Base-by-base conservation (phyloP, 2,888 invertebrate species). In the Agrilus mali region DNA sequence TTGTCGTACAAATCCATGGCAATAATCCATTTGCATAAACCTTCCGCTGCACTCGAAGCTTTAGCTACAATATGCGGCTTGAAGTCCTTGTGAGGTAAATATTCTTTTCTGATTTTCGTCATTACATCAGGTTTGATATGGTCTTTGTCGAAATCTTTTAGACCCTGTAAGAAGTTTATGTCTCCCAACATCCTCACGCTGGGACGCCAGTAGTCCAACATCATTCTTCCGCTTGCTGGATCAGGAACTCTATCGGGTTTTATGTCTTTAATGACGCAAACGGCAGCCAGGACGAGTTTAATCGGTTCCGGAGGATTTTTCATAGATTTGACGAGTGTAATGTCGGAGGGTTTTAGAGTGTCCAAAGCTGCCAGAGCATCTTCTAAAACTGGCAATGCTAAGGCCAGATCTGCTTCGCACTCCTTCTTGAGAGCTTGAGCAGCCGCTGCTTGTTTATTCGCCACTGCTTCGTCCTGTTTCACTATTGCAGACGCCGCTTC, bases 11-110 rank as follows among this genome's bases (percentile, higher is more conserved):
- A 79, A 58, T 90, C 88, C 79, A 92, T 84, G 1, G 90, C 90
- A 50, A 86, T 77, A 40, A 92, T 85, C 92, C 92, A 92, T 61
- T 86, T 84, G 62, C 89, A 90, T 34, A 89, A 70, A 41, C 93
- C 94, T 69, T 95, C 92, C 16, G 94, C 95, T 3, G 96, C 96
- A 50, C 88, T 82, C 0, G 94, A 95, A 1, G 93, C 93, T 66
- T 89, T 87, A 12, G 85, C 84, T 42, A 89, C 83, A 43, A 84
- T 74, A 46, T 75, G 70, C 2, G 88, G 87, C 53, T 84, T 82
- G 61, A 89, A 89, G 56, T 84, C 80, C 57, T 81, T 79, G 60
- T 88, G 74, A 1, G 78, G 74, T 31, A 85, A 66, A 63, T 80
- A 87, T 56, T 85, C 84, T 59, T 80, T 82, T 50, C 85, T 69